Conservation (phyloP, 1,140 invertebrate species). For the Dolichoris vasculosae region DNA sequence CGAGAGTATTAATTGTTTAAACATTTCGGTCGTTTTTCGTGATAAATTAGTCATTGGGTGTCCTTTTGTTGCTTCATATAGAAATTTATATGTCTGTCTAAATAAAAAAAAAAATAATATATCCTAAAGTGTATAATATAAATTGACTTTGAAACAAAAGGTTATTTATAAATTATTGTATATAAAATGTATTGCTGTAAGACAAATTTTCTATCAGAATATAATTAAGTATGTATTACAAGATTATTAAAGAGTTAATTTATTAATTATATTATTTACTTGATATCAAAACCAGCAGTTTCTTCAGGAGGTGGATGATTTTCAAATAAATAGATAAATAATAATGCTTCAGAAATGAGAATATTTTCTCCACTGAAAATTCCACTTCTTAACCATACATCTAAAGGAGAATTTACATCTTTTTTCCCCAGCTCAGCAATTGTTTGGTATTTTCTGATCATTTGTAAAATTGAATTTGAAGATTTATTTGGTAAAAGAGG, state of each 20-base stretch:
- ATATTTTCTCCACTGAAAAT: constrained; percentile 51
- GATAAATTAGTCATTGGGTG: constrained; percentile 45
- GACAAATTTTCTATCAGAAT: no score
- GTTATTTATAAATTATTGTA: no score
- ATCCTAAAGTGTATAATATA: neutral
- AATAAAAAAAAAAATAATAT: constrained; percentile 31
- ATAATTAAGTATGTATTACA: neutral
- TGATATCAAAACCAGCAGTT: constrained; percentile 54
- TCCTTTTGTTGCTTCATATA: constrained; percentile 53
- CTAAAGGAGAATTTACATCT: constrained; percentile 47
- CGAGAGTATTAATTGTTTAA: constrained; percentile 50
- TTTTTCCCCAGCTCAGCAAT: constrained; percentile 7
- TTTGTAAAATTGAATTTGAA: constrained; percentile 27
- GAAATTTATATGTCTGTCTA: constrained; percentile 58
- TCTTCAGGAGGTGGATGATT: constrained; percentile 53
- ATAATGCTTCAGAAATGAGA: constrained; percentile 56
- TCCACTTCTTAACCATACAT: constrained; percentile 57
- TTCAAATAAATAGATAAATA: constrained; percentile 59
- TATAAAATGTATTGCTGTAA: no score
- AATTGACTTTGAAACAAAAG: neutral
- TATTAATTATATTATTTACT: constrained; percentile 48
- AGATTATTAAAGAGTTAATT: neutral
- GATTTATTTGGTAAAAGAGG: constrained; percentile 49
- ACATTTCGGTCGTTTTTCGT: constrained; percentile 39
- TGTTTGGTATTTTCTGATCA: constrained; percentile 50